Evolutionary conservation across 2,888 invertebrate genomes (phyloP).

Genomic region (Drosophila infuscata): DNA sequence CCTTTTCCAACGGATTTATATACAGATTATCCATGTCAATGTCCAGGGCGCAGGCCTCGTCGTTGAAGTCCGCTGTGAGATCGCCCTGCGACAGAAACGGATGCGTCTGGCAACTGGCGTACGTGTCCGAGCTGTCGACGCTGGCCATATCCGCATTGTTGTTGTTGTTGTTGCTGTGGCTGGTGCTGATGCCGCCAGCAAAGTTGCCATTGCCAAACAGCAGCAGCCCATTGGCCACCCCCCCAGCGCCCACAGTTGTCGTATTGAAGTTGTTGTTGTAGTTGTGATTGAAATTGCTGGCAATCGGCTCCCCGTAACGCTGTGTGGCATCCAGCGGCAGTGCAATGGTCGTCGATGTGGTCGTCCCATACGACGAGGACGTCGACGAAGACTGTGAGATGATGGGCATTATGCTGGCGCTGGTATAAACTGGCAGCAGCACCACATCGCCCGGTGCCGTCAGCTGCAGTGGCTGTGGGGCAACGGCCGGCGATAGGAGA

Average conservation of each 20-base stretch:
- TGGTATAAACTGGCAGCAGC: slow-evolving; percentile 49
- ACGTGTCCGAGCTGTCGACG: slow-evolving; percentile 95
- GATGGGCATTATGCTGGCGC: slow-evolving; percentile 68
- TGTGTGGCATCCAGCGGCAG: slow-evolving; percentile 83
- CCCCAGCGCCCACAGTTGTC: slow-evolving; percentile 73
- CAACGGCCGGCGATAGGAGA: slow-evolving; percentile 66
- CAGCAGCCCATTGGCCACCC: slow-evolving; percentile 56
- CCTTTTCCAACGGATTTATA: slow-evolving; percentile 93
- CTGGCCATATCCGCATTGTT: slow-evolving; percentile 87
- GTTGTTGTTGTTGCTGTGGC: slow-evolving; percentile 83
- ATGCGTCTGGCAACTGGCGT: slow-evolving; percentile 98
- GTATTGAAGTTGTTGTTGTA: slow-evolving; percentile 83
- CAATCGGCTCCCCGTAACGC: slow-evolving; percentile 79
- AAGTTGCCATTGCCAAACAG: slow-evolving; percentile 69
- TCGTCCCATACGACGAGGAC: slow-evolving; percentile 84
- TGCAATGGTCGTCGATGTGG: slow-evolving; percentile 84
- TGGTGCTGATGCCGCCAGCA: slow-evolving; percentile 60
- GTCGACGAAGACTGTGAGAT: slow-evolving; percentile 83
- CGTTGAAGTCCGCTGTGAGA: slow-evolving; percentile 87
- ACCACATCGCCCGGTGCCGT: slow-evolving; percentile 30
- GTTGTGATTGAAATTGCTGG: slow-evolving; percentile 83
- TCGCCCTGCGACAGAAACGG: slow-evolving; percentile 95
- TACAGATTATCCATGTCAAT: slow-evolving; percentile 93
- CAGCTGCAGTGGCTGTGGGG: slow-evolving; percentile 46
- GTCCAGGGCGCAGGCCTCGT: slow-evolving; percentile 84